Evolutionary conservation across 2,113 vertebrate species (phyloP).

Genomic region (Leptodactylus fuscus): DNA sequence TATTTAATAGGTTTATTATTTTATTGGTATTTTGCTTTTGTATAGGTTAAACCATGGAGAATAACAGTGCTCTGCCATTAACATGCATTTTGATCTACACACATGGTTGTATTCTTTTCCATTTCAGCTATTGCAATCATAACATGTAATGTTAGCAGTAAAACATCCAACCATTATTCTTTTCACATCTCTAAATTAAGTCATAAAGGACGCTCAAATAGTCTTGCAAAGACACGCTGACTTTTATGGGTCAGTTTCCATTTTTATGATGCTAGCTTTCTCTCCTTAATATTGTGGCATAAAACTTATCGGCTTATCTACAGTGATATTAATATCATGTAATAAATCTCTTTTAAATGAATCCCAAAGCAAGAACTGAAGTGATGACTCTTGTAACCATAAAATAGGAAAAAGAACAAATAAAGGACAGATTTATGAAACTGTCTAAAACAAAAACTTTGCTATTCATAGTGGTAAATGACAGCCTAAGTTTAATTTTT

Average conservation of each 20-base stretch:
- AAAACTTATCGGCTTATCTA: neutral
- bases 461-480: too few species aligned
- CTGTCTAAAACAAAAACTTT: too few species aligned
- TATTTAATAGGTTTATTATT: neutral
- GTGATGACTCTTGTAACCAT: neutral
- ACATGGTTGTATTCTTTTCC: neutral
- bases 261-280: conserved; percentile 20
- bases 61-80: neutral
- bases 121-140: neutral
- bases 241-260: conserved; percentile 19
- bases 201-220: neutral
- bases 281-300: neutral
- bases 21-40: neutral
- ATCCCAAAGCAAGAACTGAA: neutral
- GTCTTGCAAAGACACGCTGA: neutral
- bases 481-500: too few species aligned
- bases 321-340: neutral
- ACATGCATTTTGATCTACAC: neutral
- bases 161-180: conserved; percentile 1
- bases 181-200: conserved; percentile 11
- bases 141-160: conserved; percentile 1
- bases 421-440: neutral
- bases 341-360: neutral
- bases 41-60: neutral
- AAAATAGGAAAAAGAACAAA: neutral